These are phyloP conservation scores for Hydropotes inermis DNA, from an alignment of 2,113 vertebrate species.

Conservation along the genomic window DNA sequence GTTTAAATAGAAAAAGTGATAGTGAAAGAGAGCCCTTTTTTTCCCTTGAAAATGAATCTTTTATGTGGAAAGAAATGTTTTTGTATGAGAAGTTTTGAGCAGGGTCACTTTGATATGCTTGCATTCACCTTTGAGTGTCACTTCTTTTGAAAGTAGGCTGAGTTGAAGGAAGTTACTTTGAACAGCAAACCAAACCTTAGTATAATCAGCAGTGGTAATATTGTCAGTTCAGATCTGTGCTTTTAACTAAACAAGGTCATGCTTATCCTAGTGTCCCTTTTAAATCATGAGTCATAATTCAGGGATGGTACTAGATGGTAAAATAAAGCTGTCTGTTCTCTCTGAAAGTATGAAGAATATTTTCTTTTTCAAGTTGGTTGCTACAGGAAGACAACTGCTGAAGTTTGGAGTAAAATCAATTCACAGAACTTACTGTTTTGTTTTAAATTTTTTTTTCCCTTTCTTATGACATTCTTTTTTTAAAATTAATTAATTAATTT, in stretches of 20 bases:
- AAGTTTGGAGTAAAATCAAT: neutral
- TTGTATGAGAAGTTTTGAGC: neutral
- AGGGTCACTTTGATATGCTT: neutral
- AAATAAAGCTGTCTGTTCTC: neutral
- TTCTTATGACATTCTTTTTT: too few species aligned
- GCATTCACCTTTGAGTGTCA: neutral
- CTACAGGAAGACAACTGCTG: neutral
- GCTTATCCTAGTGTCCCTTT: neutral
- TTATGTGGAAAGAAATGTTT: neutral
- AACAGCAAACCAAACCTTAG: neutral
- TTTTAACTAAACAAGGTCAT: conserved; percentile 30
- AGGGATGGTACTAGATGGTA: neutral
- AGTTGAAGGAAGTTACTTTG: neutral
- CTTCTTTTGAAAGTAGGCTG: neutral
- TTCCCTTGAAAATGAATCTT: neutral
- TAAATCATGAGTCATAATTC: conserved; percentile 21
- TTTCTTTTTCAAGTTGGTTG: neutral
- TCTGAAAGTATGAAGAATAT: neutral
- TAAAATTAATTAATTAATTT: too few species aligned
- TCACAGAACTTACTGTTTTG: conserved; percentile 17
- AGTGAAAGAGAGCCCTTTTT: neutral
- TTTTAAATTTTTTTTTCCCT: neutral
- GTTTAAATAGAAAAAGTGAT: neutral
- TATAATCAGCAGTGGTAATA: neutral
- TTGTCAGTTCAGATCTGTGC: neutral